phyloP scores from a whole-genome alignment of 2,797 vertebrate genomes.

The Poeciliopsis gracilis region DNA sequence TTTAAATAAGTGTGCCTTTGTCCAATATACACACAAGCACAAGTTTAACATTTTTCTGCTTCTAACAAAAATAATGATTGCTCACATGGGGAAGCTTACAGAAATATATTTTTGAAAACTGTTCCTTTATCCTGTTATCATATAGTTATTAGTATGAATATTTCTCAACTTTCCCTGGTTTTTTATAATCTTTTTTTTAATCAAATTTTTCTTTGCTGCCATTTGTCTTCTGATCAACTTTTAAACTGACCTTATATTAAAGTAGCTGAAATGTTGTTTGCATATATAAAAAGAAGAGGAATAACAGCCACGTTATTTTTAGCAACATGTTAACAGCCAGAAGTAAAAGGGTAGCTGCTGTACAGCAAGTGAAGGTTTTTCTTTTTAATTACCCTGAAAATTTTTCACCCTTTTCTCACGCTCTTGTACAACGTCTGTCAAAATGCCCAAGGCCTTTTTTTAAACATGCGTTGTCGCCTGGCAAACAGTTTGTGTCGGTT shows the following conservation, averaged over 20 bases:
- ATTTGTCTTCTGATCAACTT: neutral
- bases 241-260: neutral
- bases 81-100: no score
- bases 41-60: no score
- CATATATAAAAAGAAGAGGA: neutral
- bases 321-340: neutral
- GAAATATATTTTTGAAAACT: no score
- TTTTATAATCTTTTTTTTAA: no score
- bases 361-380: neutral
- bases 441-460: neutral
- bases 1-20: no score
- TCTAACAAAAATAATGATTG: no score
- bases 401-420: neutral
- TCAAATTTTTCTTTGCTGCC: no score
- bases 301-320: neutral
- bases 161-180: no score
- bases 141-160: no score
- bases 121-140: no score
- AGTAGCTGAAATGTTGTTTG: neutral
- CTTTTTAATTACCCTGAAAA: neutral
- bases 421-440: conserved; percentile 22
- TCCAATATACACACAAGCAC: neutral
- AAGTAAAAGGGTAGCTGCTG: neutral
- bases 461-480: conserved; percentile 20
- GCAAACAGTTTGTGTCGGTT: conserved; percentile 29